Conservation (phyloP, 2,797 vertebrate species). For the Salmo trutta region DNA sequence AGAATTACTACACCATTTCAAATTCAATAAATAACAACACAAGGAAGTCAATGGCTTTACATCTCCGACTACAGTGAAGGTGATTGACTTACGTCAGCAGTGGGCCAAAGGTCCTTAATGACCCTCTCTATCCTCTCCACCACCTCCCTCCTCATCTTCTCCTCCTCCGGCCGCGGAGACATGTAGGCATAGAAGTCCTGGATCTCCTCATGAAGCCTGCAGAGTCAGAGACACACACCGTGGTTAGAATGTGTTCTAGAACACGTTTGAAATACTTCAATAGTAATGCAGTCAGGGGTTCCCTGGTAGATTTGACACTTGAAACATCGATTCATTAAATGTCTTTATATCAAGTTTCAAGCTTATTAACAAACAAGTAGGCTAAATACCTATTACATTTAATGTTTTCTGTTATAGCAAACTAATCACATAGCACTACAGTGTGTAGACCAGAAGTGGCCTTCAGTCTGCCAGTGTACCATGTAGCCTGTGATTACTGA, state of each 20-base stretch:
- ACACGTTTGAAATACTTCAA: background rate
- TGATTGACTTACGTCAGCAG: conserved; percentile 82
- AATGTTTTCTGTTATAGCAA: background rate
- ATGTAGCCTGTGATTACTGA: background rate
- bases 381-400: background rate
- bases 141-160: conserved; percentile 93
- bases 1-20: background rate
- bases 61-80: background rate
- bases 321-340: background rate
- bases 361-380: too few species aligned
- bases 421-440: background rate
- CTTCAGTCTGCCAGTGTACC: background rate
- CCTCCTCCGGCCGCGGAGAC: conserved; percentile 94
- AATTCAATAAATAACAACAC: background rate
- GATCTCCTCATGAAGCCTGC: conserved; percentile 96
- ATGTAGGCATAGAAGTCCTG: conserved; percentile 98
- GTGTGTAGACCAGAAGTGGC: background rate
- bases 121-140: conserved; percentile 91
- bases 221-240: conserved; percentile 10
- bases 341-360: background rate
- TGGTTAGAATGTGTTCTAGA: conserved; percentile 1
- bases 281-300: background rate
- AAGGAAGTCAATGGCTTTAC: too few species aligned
- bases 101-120: conserved; percentile 95
- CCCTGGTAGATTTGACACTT: background rate